Evolutionary conservation across 2,888 invertebrate species (phyloP), one percentile per base, ranked within the genome.

Genomic region (Hedya salicella): DNA sequence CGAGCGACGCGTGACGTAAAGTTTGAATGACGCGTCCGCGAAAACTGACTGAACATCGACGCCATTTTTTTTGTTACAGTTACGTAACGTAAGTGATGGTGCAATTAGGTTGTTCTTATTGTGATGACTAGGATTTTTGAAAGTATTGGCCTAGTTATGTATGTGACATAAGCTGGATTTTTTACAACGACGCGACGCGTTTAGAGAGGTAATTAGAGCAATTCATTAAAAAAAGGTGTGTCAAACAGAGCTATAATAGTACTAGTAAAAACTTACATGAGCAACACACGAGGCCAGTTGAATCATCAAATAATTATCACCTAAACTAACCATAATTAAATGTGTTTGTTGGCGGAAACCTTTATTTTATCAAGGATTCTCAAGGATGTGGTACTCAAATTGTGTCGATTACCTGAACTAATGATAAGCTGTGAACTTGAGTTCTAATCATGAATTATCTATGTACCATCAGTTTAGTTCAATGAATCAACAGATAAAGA

Each of bases 1-100:
- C 25, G 25, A 25, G 25, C 25, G 25, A 32, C 16, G 2, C 3
- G 83, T 85, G 80, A 80, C 78, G 79, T 79, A 30, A 57, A 57
- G n/a, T 56, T 30, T 21, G 52, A 46, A 30, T 65, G 65, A 60
- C 65, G 65, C 30, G 65, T 46, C 52, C 25, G 65, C 65, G 36
- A 65, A 64, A 65, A 60, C 52, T 46, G 52, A 48, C n/a, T n/a
- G n/a, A 62, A 62, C n/a, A n/a, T n/a, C n/a, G 42, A 59, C 57
- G 59, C 57, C 19, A 48, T 62, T 57, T 57, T 39, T 53, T 21
- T 53, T 25, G 25, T 25, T 0, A 25, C 2, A 6, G 25, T 32
- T 19, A 25, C 36, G 40, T 67, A 61, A 61, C 54, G 48, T 61
- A 66, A 61, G 30, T 1, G 13, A 13, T 53, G 19, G 52, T 53